Evolutionary conservation across 2,797 vertebrate genomes (phyloP).

Genomic region (Pantherophis vulpinus): DNA sequence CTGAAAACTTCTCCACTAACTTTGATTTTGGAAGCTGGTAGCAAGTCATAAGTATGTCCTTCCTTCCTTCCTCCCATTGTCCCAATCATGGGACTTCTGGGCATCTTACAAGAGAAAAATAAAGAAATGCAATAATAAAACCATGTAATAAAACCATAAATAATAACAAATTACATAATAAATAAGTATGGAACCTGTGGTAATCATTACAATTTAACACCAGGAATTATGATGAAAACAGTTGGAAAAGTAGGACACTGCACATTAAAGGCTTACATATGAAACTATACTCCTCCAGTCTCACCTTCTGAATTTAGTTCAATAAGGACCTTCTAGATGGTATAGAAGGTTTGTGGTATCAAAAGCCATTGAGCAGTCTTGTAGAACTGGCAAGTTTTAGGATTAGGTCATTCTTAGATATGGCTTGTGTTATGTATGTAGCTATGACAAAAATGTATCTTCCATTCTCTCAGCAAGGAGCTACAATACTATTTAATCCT

Average conservation of each 20-base stretch:
- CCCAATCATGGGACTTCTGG: neutral
- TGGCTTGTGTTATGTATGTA: neutral
- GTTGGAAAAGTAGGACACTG: neutral
- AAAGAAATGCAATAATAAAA: neutral
- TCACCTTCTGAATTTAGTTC: neutral
- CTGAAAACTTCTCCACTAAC: neutral
- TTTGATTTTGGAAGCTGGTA: neutral
- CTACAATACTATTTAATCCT: neutral
- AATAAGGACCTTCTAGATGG: neutral
- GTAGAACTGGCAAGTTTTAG: neutral
- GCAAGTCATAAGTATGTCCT: neutral
- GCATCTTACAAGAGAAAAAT: neutral
- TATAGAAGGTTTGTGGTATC: neutral
- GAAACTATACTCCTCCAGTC: neutral
- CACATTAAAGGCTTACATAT: neutral
- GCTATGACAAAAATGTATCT: neutral
- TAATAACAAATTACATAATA: neutral
- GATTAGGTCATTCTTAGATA: neutral
- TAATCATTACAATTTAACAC: neutral
- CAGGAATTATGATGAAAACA: neutral
- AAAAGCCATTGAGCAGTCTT: neutral
- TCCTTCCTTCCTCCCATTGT: neutral
- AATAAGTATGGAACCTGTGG: neutral
- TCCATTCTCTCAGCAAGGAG: neutral
- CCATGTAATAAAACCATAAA: neutral